Evolutionary conservation across 2,888 invertebrate genomes (phyloP).

Genomic region (Torymus aiolomorphi): DNA sequence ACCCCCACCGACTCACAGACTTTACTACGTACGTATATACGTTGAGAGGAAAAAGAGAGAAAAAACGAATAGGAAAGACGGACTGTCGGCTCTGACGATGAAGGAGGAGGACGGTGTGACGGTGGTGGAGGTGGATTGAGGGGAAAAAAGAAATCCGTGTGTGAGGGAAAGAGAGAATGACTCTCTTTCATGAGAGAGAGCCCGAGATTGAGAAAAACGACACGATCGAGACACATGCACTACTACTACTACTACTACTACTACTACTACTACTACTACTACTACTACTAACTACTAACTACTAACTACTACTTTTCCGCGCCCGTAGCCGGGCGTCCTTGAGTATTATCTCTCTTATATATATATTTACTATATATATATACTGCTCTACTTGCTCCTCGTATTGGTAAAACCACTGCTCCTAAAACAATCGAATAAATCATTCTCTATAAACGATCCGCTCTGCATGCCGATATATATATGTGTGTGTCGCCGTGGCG

Average conservation of each 20-base stretch:
- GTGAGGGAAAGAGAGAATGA: slow-evolving; percentile 6
- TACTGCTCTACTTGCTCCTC: slow-evolving; percentile 60
- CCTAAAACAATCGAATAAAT: slow-evolving; percentile 69
- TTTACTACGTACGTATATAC: neutral
- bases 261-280: neutral
- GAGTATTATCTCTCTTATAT: slow-evolving; percentile 53
- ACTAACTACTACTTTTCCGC: slow-evolving; percentile 20
- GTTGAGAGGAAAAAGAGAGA: slow-evolving; percentile 6
- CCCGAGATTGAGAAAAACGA: slow-evolving; percentile 19
- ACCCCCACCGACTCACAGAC: neutral
- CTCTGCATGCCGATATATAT: slow-evolving; percentile 55
- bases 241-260: slow-evolving; percentile 4
- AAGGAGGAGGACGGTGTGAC: neutral
- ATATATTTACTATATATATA: slow-evolving; percentile 39
- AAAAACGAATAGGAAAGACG: slow-evolving; percentile 32
- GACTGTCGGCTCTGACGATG: slow-evolving; percentile 16
- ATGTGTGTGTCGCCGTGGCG: neutral
- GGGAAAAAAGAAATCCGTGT: neutral
- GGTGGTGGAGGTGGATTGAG: neutral
- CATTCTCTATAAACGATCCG: slow-evolving; percentile 67
- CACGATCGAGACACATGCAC: slow-evolving; percentile 44
- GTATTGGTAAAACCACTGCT: slow-evolving; percentile 66
- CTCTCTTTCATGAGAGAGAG: slow-evolving; percentile 1
- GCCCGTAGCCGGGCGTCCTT: slow-evolving; percentile 51
- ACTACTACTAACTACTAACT: too few species aligned